Percentiles rank a stretch among this genome's conserved stretches.
Conservation (phyloP, 2,113 vertebrate genomes). For the Sigmodon hispidus region DNA sequence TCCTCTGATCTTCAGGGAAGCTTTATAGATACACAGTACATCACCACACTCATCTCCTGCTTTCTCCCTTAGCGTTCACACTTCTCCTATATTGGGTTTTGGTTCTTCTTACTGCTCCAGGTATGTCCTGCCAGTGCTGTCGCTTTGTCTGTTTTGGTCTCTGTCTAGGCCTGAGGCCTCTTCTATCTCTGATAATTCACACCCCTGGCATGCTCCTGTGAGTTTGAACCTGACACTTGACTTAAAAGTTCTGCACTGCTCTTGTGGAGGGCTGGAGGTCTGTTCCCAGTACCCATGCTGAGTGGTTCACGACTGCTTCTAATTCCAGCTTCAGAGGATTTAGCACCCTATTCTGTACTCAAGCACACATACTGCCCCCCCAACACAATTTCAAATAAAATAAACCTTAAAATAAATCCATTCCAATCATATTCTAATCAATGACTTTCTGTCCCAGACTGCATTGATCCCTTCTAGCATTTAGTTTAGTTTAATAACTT, state of each 20-base stretch:
- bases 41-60: too few species aligned
- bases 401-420: background rate
- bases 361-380: background rate
- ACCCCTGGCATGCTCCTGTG: accelerated
- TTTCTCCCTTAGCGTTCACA: accelerated
- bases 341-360: background rate
- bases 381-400: background rate
- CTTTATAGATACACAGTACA: too few species aligned
- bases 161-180: background rate
- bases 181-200: accelerated
- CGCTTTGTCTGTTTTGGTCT: background rate
- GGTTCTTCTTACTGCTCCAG: too few species aligned
- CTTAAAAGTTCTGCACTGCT: background rate
- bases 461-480: background rate
- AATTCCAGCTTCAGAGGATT: background rate
- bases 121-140: accelerated
- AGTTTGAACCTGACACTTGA: background rate
- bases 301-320: background rate
- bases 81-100: background rate
- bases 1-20: too few species aligned
- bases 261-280: background rate
- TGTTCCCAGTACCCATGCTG: background rate
- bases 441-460: accelerated
- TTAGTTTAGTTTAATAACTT: background rate
- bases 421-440: accelerated